These are phyloP conservation scores for Tribolium castaneum DNA, from an alignment of 1,140 invertebrate genomes.

Conservation along the genomic window DNA sequence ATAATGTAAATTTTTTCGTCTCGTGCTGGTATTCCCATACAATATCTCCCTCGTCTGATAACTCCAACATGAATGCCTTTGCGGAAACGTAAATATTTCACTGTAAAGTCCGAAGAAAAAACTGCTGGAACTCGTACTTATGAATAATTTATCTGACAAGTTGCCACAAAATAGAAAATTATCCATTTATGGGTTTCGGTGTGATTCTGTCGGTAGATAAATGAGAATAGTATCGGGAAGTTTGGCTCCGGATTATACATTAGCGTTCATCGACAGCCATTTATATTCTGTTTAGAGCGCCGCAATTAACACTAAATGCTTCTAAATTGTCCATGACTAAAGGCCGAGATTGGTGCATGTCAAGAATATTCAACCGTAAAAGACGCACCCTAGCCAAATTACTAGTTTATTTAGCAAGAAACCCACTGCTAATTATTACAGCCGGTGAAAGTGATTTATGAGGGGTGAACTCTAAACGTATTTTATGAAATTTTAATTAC, in stretches of 20 bases:
- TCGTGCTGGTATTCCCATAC: too few species aligned
- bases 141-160: neutral
- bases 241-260: slow-evolving; percentile 38
- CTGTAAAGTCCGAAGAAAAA: neutral
- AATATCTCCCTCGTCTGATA: too few species aligned
- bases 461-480: slow-evolving; percentile 8
- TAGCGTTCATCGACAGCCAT: slow-evolving; percentile 46
- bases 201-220: neutral
- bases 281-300: slow-evolving; percentile 50
- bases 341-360: slow-evolving; percentile 45
- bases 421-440: slow-evolving; percentile 26
- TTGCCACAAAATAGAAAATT: neutral
- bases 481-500: slow-evolving; percentile 31
- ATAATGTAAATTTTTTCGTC: too few species aligned
- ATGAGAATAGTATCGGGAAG: neutral
- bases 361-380: slow-evolving; percentile 45
- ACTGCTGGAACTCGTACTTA: neutral
- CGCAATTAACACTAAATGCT: slow-evolving; percentile 50
- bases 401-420: slow-evolving; percentile 27
- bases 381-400: slow-evolving; percentile 4
- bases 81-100: too few species aligned
- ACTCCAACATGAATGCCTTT: too few species aligned
- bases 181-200: neutral
- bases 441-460: slow-evolving; percentile 25
- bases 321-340: slow-evolving; percentile 48